phyloP scores from a whole-genome alignment of 2,113 vertebrate genomes.

The Crotophaga sulcirostris region DNA sequence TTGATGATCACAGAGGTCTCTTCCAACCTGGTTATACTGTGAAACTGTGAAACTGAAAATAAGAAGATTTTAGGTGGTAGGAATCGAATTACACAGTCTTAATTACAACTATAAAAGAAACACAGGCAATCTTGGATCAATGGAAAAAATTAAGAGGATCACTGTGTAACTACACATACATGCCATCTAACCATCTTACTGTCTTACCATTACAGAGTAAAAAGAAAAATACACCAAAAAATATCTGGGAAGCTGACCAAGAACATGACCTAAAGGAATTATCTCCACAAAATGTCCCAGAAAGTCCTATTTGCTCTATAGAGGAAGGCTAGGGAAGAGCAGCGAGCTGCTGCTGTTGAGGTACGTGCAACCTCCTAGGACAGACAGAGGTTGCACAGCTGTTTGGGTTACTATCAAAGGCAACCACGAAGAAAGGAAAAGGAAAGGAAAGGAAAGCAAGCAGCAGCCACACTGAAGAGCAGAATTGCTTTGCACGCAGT shows the following conservation, averaged over 20 bases:
- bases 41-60: too few relatives aligned
- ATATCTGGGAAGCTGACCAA: background rate
- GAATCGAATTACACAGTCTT: background rate
- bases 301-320: background rate
- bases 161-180: background rate
- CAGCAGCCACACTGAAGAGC: constrained; percentile 42
- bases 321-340: background rate
- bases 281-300: background rate
- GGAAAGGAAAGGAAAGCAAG: constrained; percentile 59
- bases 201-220: background rate
- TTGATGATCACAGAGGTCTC: too few relatives aligned
- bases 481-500: constrained; percentile 63
- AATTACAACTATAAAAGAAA: background rate
- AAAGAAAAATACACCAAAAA: background rate
- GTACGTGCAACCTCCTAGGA: background rate
- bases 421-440: constrained; percentile 57
- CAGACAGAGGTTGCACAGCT: constrained; percentile 47
- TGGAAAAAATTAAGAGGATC: constrained; percentile 3
- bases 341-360: background rate
- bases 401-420: constrained; percentile 34
- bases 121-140: background rate
- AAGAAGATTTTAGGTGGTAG: background rate
- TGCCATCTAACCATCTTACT: background rate
- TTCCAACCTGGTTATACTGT: too few relatives aligned
- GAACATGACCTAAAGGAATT: background rate